Percentiles rank a stretch among this genome's conserved stretches.
phyloP scores from a whole-genome alignment of 2,888 invertebrate genomes.

The Meandrusa payeni region DNA sequence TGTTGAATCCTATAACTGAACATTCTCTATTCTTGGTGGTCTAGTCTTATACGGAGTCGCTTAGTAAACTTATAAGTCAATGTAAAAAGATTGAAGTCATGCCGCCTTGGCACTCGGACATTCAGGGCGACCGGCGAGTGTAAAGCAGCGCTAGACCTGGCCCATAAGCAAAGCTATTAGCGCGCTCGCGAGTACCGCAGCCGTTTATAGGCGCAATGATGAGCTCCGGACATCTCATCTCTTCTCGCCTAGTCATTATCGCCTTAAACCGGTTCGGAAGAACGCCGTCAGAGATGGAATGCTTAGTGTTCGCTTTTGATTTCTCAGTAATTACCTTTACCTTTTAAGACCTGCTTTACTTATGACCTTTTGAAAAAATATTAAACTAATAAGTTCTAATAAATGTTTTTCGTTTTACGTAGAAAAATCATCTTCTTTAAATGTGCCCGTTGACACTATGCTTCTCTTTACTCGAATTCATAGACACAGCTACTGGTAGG shows the following conservation, averaged over 20 bases:
- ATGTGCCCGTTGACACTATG: too few relatives aligned
- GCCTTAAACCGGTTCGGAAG: constrained; percentile 14
- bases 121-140: constrained; percentile 7
- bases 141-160: constrained; percentile 2
- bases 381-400: too few relatives aligned
- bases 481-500: too few relatives aligned
- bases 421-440: too few relatives aligned
- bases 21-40: not conserved
- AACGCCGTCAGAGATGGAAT: not conserved
- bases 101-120: not conserved
- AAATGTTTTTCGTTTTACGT: too few relatives aligned
- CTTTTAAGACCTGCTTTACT: too few relatives aligned
- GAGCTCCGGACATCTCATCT: constrained; percentile 11
- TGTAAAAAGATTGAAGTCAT: constrained; percentile 7
- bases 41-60: not conserved
- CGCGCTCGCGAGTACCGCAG: constrained; percentile 6
- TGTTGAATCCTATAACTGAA: too few relatives aligned
- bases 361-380: too few relatives aligned
- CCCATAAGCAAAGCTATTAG: constrained; percentile 16
- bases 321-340: constrained; percentile 9
- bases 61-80: constrained; percentile 13
- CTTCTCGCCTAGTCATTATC: constrained; percentile 12
- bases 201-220: constrained; percentile 19
- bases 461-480: too few relatives aligned
- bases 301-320: constrained; percentile 2